Evolutionary conservation across 2,113 vertebrate genomes (phyloP), one percentile per base, ranked within the genome.

Genomic region (Asarcornis scutulata): DNA sequence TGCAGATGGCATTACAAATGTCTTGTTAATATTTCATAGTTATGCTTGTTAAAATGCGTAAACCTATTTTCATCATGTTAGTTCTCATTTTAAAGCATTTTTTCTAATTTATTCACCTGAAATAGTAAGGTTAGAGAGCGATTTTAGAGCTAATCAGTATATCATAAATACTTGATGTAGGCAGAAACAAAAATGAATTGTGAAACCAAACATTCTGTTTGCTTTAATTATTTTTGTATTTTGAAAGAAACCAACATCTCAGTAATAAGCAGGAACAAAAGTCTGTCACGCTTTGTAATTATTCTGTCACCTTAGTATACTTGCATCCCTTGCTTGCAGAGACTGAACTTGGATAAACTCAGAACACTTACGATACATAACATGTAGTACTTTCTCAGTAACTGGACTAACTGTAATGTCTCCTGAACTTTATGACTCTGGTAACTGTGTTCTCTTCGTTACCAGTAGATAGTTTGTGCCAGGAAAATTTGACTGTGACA

Each of bases 401-500:
- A 56, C 55, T 93, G 77, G 92, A 31, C 81, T 91, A 86, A 94
- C 92, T 96, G 60, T 90, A 78, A 72, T 82, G 80, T 96, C 91
- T 89, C 71, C 95, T 91, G 87, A 89, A 93, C 76, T 96, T 95
- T 95, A 62, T 95, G 86, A 82, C 64, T 97, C 64, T 91, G 73
- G 85, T 97, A 96, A 96, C 94, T 97, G 80, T 96, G 77, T 97
- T 97, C 96, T 94, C 89, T 92, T 95, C 82, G 26, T 97, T 96
- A 89, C 94, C 91, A 66, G 66, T 91, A 79, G 56, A 79, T 25
- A 74, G 40, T 95, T 96, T 83, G 82, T 98, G 97, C 97, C 97
- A 98, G 97, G 97, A 98, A 98, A 98, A 97, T 97, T 95, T 98
- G 96, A 97, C 97, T 97, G 27, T 93, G 21, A 95, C 92, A 97